A percentile compares a stretch with the other conserved stretches of the same genome.
Evolutionary conservation across 2,797 vertebrate genomes (phyloP).

Genomic region (Podargus strigoides): DNA sequence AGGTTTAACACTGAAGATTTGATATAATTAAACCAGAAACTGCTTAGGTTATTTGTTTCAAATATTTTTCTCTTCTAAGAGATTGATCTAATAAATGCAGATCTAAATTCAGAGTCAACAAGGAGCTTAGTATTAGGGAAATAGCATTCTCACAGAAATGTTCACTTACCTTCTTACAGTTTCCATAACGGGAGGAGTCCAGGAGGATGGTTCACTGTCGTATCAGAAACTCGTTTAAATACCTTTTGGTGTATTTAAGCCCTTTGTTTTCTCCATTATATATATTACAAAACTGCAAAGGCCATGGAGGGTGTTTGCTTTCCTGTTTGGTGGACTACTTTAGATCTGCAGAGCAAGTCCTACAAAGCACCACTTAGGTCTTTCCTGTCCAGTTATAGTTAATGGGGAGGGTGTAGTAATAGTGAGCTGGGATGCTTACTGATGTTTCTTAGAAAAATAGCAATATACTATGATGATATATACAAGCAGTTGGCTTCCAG

Average conservation of each 20-base stretch:
- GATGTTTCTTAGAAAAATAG: background rate
- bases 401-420: background rate
- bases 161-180: background rate
- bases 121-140: constrained; percentile 18
- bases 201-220: background rate
- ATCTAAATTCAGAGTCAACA: background rate
- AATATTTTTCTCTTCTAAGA: constrained; percentile 1
- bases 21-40: constrained; percentile 49
- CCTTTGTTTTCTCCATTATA: background rate
- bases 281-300: constrained; percentile 11
- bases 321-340: constrained; percentile 15
- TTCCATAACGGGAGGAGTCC: background rate
- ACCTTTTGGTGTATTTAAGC: background rate
- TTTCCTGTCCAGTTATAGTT: background rate
- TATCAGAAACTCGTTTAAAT: background rate
- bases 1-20: constrained; percentile 69
- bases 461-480: background rate
- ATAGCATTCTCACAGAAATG: constrained; percentile 24
- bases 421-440: background rate
- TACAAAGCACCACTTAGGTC: background rate
- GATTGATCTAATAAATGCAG: background rate
- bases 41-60: constrained; percentile 46
- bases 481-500: background rate
- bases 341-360: background rate
- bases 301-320: background rate